Conservation (phyloP, 2,888 invertebrate genomes). For the Byasa hedistus region DNA sequence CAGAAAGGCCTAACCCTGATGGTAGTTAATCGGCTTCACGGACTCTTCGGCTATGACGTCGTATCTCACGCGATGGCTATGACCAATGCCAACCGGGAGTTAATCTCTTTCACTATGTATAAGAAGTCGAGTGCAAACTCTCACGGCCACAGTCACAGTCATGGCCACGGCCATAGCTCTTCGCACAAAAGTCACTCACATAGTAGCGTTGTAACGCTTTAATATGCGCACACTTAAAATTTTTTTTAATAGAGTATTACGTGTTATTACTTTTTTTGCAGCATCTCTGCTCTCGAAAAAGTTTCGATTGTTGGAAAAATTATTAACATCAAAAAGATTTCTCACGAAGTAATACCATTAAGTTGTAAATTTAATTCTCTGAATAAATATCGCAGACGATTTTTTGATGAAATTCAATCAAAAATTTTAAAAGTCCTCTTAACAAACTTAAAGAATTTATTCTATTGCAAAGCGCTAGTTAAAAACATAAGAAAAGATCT, state of each 20-base stretch:
- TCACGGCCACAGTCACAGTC: constrained; percentile 51
- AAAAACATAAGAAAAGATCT: no score
- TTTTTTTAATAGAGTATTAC: background rate
- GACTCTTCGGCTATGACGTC: constrained; percentile 72
- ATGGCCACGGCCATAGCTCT: constrained; percentile 41
- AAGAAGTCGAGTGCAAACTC: constrained; percentile 60
- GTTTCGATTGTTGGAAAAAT: no score
- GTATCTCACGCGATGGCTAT: constrained; percentile 76
- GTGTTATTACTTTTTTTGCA: background rate
- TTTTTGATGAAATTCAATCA: no score
- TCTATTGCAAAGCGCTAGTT: no score
- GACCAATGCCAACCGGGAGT: constrained; percentile 73
- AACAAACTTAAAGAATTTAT: no score
- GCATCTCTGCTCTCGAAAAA: background rate
- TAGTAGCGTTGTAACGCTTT: constrained; percentile 61
- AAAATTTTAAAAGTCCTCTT: no score
- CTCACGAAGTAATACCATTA: no score
- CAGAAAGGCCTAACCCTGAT: constrained; percentile 70
- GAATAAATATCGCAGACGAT: background rate
- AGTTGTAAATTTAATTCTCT: no score
- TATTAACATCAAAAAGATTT: no score
- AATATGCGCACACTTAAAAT: constrained; percentile 32
- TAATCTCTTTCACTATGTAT: constrained; percentile 73
- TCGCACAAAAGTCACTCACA: constrained; percentile 50
- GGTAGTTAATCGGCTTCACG: constrained; percentile 71